phyloP scores from a whole-genome alignment of 2,888 invertebrate genomes.

The Ethmia dodecea region DNA sequence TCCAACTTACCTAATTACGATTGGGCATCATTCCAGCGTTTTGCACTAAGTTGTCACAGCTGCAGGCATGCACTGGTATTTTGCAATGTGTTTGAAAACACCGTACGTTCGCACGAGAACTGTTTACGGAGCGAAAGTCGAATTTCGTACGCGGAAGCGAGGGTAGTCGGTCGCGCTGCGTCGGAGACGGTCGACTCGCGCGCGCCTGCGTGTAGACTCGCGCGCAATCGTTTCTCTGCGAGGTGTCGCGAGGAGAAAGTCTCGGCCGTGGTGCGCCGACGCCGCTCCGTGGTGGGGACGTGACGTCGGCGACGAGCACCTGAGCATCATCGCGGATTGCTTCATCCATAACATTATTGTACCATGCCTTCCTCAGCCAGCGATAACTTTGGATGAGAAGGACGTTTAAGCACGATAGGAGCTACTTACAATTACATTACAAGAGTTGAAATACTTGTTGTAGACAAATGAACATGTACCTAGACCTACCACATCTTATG shows the following conservation, averaged over 20 bases:
- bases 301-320: constrained; percentile 59
- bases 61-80: constrained; percentile 30
- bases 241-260: constrained; percentile 77
- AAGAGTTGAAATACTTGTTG: too few relatives aligned
- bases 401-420: too few relatives aligned
- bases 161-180: constrained; percentile 26
- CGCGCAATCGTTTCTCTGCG: constrained; percentile 59
- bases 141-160: constrained; percentile 55
- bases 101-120: constrained; percentile 41
- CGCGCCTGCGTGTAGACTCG: constrained; percentile 45
- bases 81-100: constrained; percentile 40
- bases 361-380: too few relatives aligned
- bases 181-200: constrained; percentile 59
- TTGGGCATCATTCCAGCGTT: constrained; percentile 44
- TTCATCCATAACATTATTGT: too few relatives aligned
- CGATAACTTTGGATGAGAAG: too few relatives aligned
- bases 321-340: constrained; percentile 32
- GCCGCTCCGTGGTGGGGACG: constrained; percentile 59
- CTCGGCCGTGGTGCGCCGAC: constrained; percentile 67
- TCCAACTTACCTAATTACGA: constrained; percentile 57
- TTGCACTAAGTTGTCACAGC: constrained; percentile 28
- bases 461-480: too few relatives aligned
- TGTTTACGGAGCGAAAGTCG: constrained; percentile 68
- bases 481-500: too few relatives aligned
- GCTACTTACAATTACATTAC: too few relatives aligned